A percentile compares a stretch with the other conserved stretches of the same genome.
Evolutionary conservation across 2,888 invertebrate genomes (phyloP).

Genomic region (Trachelus troglodyta): DNA sequence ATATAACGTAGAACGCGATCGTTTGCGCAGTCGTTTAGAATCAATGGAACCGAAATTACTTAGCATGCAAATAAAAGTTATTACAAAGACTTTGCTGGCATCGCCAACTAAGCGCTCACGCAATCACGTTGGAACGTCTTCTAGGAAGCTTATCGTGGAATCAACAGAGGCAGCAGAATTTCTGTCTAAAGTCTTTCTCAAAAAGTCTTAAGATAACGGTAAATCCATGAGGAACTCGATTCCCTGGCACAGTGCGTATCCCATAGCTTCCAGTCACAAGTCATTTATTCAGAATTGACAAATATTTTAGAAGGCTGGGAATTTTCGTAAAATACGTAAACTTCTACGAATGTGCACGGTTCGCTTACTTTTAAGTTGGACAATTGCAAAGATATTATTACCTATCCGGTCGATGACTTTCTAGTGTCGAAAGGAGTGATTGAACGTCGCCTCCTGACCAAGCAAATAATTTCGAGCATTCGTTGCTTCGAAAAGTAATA

Average conservation of each 20-base stretch:
- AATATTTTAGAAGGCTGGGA: no score
- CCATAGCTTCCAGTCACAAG: neutral
- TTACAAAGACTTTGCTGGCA: neutral
- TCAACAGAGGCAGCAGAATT: neutral
- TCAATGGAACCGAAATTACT: neutral
- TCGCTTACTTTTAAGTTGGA: neutral
- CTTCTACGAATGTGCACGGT: neutral
- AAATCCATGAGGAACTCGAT: neutral
- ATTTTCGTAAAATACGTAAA: no score
- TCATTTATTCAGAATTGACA: no score
- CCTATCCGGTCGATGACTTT: neutral
- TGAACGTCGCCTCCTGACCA: neutral
- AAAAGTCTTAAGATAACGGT: neutral
- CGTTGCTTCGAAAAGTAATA: neutral
- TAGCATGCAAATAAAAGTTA: neutral
- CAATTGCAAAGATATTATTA: neutral
- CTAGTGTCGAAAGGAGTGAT: neutral
- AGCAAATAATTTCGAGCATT: neutral
- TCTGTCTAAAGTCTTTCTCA: no score
- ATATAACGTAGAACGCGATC: neutral
- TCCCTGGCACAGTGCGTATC: neutral
- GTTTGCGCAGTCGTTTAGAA: no score
- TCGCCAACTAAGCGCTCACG: neutral
- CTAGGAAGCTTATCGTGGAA: neutral
- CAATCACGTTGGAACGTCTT: neutral